Conservation (phyloP, 1,140 invertebrate species). For the Drosophila albomicans region DNA sequence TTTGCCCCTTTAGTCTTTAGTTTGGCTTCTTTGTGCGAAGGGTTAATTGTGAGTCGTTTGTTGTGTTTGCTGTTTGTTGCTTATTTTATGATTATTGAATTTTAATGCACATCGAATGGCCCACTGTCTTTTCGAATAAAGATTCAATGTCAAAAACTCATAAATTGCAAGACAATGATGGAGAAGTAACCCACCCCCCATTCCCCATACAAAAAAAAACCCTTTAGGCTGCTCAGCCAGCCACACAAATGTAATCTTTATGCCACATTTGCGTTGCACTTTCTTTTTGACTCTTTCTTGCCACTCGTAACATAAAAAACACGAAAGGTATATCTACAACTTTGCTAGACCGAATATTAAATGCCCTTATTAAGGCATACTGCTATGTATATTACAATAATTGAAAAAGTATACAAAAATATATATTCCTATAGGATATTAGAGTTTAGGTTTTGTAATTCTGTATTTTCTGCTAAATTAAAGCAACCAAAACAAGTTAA, state of each 20-base stretch:
- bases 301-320: constrained; percentile 60
- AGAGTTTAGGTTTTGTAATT: too few species aligned
- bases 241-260: constrained; percentile 54
- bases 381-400: too few species aligned
- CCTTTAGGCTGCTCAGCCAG: constrained; percentile 42
- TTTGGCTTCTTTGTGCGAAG: constrained; percentile 23
- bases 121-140: constrained; percentile 51
- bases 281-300: constrained; percentile 29
- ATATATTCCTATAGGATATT: too few species aligned
- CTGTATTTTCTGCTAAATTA: too few species aligned
- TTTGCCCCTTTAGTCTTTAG: neutral
- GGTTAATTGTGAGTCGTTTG: constrained; percentile 60
- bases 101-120: constrained; percentile 78
- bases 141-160: constrained; percentile 72
- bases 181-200: neutral
- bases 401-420: too few species aligned
- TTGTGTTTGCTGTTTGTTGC: constrained; percentile 45
- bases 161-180: constrained; percentile 41
- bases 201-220: constrained; percentile 26
- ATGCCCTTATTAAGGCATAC: neutral
- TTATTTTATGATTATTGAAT: constrained; percentile 82
- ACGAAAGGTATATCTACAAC: neutral
- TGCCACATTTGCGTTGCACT: constrained; percentile 69
- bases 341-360: neutral
- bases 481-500: too few species aligned